phyloP scores from a whole-genome alignment of 2,888 invertebrate species.

The Spilarctia lutea region DNA sequence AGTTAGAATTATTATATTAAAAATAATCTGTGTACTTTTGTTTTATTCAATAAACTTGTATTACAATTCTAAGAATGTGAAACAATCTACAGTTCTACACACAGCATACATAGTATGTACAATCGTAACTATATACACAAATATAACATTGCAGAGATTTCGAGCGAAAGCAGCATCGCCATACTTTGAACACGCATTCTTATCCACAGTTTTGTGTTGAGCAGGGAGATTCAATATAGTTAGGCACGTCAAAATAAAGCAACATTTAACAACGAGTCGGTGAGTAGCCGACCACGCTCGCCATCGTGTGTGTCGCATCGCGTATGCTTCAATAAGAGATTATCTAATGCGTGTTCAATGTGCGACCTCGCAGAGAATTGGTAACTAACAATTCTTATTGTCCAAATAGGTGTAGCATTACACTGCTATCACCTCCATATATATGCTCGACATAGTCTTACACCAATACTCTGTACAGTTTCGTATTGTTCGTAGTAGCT shows the following conservation, averaged over 20 bases:
- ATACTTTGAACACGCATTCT: conserved; percentile 56
- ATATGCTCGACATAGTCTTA: conserved; percentile 42
- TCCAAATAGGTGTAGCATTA: conserved; percentile 61
- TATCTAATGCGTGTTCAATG: conserved; percentile 59
- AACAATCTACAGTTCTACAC: conserved; percentile 81
- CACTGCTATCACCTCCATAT: conserved; percentile 45
- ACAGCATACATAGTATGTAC: conserved; percentile 85
- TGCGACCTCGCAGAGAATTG: conserved; percentile 63
- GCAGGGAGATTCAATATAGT: not conserved
- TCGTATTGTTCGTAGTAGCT: conserved; percentile 33
- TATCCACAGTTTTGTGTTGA: not conserved
- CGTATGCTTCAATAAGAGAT: conserved; percentile 18
- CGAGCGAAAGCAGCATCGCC: conserved; percentile 61
- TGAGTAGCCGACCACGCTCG: not conserved
- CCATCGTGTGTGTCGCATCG: no score
- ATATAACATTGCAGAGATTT: conserved; percentile 73
- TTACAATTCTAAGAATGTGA: conserved; percentile 76
- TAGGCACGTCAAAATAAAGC: not conserved
- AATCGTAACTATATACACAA: conserved; percentile 80
- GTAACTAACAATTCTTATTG: conserved; percentile 79
- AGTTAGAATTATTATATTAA: conserved; percentile 51
- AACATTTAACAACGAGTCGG: not conserved
- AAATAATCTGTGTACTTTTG: conserved; percentile 66
- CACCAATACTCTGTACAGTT: conserved; percentile 28
- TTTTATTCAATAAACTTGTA: conserved; percentile 68